Conservation (phyloP, 2,888 invertebrate genomes). For the Nasonia oneida region DNA sequence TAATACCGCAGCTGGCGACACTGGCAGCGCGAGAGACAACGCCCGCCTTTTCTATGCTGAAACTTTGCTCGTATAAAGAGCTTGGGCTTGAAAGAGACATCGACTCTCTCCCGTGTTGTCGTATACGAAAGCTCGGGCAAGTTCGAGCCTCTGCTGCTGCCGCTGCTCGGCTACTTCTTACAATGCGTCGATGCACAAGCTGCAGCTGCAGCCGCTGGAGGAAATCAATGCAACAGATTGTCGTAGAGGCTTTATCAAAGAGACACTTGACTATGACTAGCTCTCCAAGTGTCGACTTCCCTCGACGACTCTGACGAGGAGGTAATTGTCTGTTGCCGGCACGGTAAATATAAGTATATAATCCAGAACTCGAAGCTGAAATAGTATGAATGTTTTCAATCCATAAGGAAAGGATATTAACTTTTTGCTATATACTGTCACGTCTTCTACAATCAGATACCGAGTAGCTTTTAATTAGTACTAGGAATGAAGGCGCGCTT, state of each 20-base stretch:
- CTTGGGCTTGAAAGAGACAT: constrained; percentile 3
- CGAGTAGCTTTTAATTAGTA: too few species aligned
- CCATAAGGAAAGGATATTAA: not conserved
- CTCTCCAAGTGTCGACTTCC: constrained; percentile 25
- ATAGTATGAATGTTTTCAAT: not conserved
- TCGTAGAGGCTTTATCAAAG: constrained; percentile 31
- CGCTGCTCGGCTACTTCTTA: not conserved
- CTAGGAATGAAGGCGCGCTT: too few species aligned
- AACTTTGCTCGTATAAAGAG: constrained; percentile 48
- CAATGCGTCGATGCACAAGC: not conserved
- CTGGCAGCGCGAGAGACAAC: constrained; percentile 6
- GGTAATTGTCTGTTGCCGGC: not conserved
- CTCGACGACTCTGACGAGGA: not conserved
- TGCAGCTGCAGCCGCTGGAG: not conserved
- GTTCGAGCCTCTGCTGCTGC: constrained; percentile 8
- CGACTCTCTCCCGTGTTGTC: not conserved
- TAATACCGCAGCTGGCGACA: not conserved
- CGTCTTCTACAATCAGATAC: too few species aligned
- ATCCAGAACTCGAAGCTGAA: not conserved
- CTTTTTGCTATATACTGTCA: not conserved
- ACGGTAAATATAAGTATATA: not conserved
- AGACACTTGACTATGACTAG: constrained; percentile 24
- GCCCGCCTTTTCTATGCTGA: constrained; percentile 49
- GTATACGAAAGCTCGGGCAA: constrained; percentile 1
- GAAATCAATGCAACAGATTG: constrained; percentile 49